A percentile compares a stretch with the other conserved stretches of the same genome.
These are phyloP conservation scores for Cheilosia variabilis DNA, from an alignment of 2,888 invertebrate species.

Conservation along the genomic window DNA sequence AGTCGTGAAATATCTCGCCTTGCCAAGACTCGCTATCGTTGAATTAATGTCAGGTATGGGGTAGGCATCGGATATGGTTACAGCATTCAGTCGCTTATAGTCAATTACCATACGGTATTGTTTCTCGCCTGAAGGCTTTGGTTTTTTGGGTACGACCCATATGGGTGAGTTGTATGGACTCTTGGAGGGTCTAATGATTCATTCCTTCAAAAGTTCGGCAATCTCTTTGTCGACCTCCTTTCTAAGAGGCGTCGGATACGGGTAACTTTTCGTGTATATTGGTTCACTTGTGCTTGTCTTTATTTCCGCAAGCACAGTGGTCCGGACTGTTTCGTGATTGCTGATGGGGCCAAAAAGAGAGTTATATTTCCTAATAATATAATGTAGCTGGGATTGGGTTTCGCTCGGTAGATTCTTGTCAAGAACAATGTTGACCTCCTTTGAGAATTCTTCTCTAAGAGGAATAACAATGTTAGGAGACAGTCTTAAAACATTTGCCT, in stretches of 20 bases:
- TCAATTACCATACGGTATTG: no score
- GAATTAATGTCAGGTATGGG: conserved; percentile 30
- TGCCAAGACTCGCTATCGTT: conserved; percentile 36
- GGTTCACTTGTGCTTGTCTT: conserved; percentile 56
- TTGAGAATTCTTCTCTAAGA: no score
- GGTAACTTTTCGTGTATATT: conserved; percentile 60
- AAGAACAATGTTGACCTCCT: no score
- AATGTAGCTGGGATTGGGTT: no score
- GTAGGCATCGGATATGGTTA: neutral
- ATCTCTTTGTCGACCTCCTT: conserved; percentile 38
- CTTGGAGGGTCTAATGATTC: conserved; percentile 17
- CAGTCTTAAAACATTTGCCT: no score
- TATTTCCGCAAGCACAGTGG: conserved; percentile 57
- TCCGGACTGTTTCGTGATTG: neutral
- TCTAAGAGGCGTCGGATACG: conserved; percentile 46
- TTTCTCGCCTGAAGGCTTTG: no score
- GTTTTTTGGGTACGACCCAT: neutral
- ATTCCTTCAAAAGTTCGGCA: conserved; percentile 29
- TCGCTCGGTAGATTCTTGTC: no score
- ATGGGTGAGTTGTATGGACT: conserved; percentile 43
- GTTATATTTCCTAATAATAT: no score
- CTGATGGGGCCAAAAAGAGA: no score
- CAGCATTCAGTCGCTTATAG: no score
- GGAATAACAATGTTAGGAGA: no score
- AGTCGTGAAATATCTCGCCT: conserved; percentile 25